Percentiles rank a stretch among this genome's conserved stretches.
Conservation (phyloP, 2,797 vertebrate genomes). For the Pseudomugil tenellus region DNA sequence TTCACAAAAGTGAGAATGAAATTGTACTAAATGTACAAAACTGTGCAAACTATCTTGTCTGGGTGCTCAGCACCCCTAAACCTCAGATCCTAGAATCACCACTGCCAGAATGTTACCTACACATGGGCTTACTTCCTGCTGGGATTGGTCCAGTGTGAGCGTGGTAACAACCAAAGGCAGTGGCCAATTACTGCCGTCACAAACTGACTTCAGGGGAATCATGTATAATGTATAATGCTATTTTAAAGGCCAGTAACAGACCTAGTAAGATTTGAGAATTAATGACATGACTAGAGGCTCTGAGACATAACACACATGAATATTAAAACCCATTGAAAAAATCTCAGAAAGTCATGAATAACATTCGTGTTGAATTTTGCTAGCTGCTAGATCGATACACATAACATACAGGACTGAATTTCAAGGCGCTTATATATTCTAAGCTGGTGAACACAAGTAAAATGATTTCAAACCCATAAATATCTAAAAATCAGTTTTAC, state of each 20-base stretch:
- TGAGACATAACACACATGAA: background rate
- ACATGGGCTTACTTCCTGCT: background rate
- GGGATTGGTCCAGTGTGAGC: background rate
- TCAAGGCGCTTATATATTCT: too few relatives aligned
- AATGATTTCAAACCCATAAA: background rate
- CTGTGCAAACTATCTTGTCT: too few relatives aligned
- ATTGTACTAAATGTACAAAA: too few relatives aligned
- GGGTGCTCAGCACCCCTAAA: too few relatives aligned
- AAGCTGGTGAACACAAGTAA: too few relatives aligned
- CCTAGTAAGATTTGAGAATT: background rate
- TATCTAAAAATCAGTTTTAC: background rate
- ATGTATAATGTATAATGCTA: background rate
- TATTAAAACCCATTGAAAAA: background rate
- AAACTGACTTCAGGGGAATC: background rate
- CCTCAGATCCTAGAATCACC: too few relatives aligned
- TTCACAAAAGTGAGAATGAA: too few relatives aligned
- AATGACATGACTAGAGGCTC: background rate
- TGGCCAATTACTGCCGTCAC: background rate
- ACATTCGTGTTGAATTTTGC: too few relatives aligned
- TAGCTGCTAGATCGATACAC: too few relatives aligned
- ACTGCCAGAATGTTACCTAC: background rate
- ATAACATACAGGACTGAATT: too few relatives aligned
- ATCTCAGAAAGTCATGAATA: too few relatives aligned
- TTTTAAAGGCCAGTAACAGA: conserved; percentile 1
- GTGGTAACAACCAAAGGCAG: background rate